Conservation (phyloP, 2,797 vertebrate genomes). For the Fistularia tabacaria region DNA sequence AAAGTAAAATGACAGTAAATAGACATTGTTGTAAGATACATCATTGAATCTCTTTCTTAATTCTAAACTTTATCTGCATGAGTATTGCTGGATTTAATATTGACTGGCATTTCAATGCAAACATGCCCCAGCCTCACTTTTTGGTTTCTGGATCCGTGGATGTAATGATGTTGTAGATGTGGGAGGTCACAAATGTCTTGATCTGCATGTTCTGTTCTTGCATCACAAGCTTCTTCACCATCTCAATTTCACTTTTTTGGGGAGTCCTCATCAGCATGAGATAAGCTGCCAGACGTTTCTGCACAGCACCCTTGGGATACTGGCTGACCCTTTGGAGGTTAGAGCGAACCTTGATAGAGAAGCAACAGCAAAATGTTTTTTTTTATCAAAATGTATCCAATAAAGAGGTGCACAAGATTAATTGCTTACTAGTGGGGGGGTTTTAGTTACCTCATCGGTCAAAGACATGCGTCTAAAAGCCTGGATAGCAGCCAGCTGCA, state of each 20-base stretch:
- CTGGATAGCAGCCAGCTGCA: conserved; percentile 92
- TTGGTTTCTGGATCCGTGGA: conserved; percentile 77
- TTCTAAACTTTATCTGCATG: background rate
- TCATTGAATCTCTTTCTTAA: background rate
- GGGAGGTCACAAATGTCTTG: conserved; percentile 86
- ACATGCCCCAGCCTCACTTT: conserved; percentile 71
- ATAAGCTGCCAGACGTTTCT: conserved; percentile 89
- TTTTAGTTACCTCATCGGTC: conserved; percentile 80
- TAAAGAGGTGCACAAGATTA: background rate
- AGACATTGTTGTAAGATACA: too few species aligned
- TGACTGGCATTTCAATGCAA: background rate
- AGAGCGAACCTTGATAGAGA: conserved; percentile 69
- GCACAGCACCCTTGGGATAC: conserved; percentile 74
- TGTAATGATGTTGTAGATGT: conserved; percentile 85
- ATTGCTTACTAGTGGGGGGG: background rate
- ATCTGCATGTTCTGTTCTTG: conserved; percentile 82
- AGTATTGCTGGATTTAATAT: background rate
- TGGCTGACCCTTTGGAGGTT: conserved; percentile 80
- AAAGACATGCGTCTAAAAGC: conserved; percentile 87
- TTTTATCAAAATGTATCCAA: background rate
- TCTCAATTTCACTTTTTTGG: conserved; percentile 71
- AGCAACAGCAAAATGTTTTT: conserved; percentile 2
- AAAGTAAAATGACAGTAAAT: conserved; percentile 1
- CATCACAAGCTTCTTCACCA: conserved; percentile 74
- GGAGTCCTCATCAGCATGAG: conserved; percentile 86